Percentiles rank a stretch among this genome's conserved stretches.
Conservation (phyloP, 2,797 vertebrate species). For the Phoeniculus purpureus region DNA sequence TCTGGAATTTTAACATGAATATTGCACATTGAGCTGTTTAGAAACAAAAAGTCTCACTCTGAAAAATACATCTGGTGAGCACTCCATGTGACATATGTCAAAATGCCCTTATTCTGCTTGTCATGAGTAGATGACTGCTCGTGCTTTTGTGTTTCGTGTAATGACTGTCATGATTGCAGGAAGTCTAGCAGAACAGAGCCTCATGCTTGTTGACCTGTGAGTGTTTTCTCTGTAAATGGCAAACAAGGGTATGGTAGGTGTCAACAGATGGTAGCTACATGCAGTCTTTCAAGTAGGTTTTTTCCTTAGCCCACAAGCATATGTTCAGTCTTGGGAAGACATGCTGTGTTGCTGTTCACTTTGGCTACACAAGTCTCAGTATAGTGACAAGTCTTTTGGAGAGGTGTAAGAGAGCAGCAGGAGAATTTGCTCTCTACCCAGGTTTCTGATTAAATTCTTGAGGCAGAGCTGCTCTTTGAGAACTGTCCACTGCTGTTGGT, state of each 20-base stretch:
- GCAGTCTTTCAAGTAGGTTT: not conserved
- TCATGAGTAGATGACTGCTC: not conserved
- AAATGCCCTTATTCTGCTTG: not conserved
- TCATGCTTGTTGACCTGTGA: not conserved
- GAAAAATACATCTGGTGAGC: not conserved
- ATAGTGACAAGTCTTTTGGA: not conserved
- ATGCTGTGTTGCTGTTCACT: not conserved
- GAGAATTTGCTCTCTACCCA: not conserved
- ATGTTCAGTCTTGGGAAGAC: not conserved
- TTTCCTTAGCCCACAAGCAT: not conserved
- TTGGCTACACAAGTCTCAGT: not conserved
- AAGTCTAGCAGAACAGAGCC: not conserved
- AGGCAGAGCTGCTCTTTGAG: conserved; percentile 3
- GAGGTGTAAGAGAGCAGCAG: not conserved
- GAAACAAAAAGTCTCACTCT: not conserved
- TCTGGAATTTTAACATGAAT: not conserved
- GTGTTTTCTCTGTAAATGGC: not conserved
- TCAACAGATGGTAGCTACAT: not conserved
- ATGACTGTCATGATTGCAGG: not conserved
- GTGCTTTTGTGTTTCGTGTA: not conserved
- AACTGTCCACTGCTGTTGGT: not conserved
- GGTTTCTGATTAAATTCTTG: not conserved
- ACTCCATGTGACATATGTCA: not conserved
- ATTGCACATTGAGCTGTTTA: not conserved
- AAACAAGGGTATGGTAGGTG: not conserved